phyloP scores from a whole-genome alignment of 1,140 invertebrate species.

The Drosophila serrata region DNA sequence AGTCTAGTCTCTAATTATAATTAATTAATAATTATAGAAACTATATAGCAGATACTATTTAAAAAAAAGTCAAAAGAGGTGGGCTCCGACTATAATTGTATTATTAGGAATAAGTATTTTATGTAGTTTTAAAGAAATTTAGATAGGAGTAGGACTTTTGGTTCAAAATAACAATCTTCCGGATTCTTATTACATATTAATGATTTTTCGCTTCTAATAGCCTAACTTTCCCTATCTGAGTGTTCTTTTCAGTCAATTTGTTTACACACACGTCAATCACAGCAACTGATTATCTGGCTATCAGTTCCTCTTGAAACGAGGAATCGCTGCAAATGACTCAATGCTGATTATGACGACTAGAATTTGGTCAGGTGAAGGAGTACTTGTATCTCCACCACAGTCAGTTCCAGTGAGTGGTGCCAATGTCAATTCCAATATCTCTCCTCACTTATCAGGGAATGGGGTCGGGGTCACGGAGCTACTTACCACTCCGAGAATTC shows the following conservation, averaged over 20 bases:
- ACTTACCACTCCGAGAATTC: constrained; percentile 73
- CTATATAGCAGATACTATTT: too few relatives aligned
- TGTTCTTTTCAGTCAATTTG: constrained; percentile 14
- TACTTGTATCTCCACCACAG: not conserved
- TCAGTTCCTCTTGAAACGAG: constrained; percentile 7
- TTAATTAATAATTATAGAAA: too few relatives aligned
- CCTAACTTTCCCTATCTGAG: not conserved
- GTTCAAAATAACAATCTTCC: too few relatives aligned
- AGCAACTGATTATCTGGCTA: constrained; percentile 8
- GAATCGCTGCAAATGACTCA: constrained; percentile 30
- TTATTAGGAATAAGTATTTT: too few relatives aligned
- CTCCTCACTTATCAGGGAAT: constrained; percentile 30
- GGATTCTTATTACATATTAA: too few relatives aligned
- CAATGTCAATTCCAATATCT: constrained; percentile 13
- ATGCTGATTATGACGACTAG: constrained; percentile 15
- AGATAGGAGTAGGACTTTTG: too few relatives aligned
- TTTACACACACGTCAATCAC: constrained; percentile 27
- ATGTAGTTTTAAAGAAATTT: too few relatives aligned
- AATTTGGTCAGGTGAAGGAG: constrained; percentile 8
- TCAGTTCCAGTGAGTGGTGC: constrained; percentile 24
- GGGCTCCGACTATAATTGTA: too few relatives aligned
- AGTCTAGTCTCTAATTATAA: too few relatives aligned
- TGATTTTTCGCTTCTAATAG: not conserved
- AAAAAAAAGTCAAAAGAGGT: too few relatives aligned
- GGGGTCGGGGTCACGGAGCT: constrained; percentile 44